A percentile compares a stretch with the other conserved stretches of the same genome.
Conservation (phyloP, 2,797 vertebrate genomes). For the Morus bassanus region DNA sequence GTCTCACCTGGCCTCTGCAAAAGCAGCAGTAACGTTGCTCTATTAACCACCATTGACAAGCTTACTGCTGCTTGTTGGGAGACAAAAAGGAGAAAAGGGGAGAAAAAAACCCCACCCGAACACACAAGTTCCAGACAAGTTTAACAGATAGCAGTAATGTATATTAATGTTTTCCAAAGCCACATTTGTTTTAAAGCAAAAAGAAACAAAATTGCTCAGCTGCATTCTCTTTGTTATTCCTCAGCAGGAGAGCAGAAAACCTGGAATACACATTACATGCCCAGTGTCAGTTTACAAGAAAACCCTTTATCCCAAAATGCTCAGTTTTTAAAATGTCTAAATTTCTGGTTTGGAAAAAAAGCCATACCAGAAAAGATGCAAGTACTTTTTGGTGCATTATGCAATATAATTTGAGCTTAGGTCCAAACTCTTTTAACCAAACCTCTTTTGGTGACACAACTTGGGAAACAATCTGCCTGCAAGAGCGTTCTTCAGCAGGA, state of each 20-base stretch:
- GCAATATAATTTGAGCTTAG: background rate
- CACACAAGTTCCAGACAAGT: background rate
- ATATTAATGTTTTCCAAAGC: background rate
- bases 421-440: background rate
- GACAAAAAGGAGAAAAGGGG: background rate
- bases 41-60: background rate
- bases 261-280: background rate
- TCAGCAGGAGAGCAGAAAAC: background rate
- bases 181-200: background rate
- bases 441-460: background rate
- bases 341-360: background rate
- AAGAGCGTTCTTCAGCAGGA: background rate
- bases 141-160: background rate
- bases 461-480: background rate
- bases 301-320: background rate
- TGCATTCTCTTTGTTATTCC: background rate
- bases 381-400: background rate
- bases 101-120: fast-evolving
- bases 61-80: background rate
- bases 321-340: background rate
- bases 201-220: background rate
- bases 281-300: background rate
- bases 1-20: background rate
- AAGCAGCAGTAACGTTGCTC: background rate
- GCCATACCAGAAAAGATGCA: background rate